These are phyloP conservation scores for Lochmaea crataegi DNA, from an alignment of 2,888 invertebrate species.

Conservation along the genomic window DNA sequence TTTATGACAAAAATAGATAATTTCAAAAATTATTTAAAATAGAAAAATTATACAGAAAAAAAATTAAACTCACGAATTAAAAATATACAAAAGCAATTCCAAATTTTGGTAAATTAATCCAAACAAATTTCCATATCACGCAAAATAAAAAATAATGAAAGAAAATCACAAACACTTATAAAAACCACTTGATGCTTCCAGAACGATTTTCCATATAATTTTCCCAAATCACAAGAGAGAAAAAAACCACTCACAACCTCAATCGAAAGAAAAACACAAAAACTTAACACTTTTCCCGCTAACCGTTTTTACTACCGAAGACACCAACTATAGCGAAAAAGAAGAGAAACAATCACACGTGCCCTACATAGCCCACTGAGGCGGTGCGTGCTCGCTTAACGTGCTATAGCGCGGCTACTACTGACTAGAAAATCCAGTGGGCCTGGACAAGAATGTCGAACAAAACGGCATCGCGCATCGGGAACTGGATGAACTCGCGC, in stretches of 20 bases:
- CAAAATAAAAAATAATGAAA: not conserved
- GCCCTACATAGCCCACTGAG: conserved; percentile 28
- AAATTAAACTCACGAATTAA: conserved; percentile 4
- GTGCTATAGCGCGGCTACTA: conserved; percentile 53
- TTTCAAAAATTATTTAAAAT: not conserved
- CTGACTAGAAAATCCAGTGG: conserved; percentile 52
- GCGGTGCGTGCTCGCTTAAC: conserved; percentile 28
- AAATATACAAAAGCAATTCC: not conserved
- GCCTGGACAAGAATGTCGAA: conserved; percentile 48
- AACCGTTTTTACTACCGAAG: not conserved
- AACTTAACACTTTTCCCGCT: conserved; percentile 8
- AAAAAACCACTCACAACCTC: conserved; percentile 15
- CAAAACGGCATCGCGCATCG: conserved; percentile 33
- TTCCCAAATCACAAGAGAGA: not conserved
- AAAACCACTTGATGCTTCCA: conserved; percentile 30
- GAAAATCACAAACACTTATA: conserved; percentile 9
- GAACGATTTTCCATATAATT: not conserved
- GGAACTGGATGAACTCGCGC: conserved; percentile 28
- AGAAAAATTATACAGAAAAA: not conserved
- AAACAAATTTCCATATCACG: conserved; percentile 8
- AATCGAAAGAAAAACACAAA: not conserved
- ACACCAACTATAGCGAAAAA: conserved; percentile 14
- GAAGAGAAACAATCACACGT: conserved; percentile 34
- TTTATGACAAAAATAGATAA: too few species aligned
- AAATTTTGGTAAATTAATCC: not conserved